Conservation (phyloP, 2,113 vertebrate species). For the Genyomyrus donnyi region DNA sequence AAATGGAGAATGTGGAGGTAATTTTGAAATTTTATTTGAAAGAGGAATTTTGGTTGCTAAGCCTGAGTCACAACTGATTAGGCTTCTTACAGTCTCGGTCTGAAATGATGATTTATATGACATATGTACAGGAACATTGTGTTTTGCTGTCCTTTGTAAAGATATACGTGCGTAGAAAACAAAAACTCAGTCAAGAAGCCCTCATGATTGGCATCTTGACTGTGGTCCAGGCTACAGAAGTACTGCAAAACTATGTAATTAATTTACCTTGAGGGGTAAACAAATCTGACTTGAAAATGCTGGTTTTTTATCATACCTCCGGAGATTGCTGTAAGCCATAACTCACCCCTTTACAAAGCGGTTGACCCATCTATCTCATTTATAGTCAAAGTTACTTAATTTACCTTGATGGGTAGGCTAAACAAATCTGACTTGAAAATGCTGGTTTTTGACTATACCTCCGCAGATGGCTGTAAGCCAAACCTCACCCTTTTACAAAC, state of each 20-base stretch:
- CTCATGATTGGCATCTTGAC: not conserved
- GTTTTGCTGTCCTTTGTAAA: not conserved
- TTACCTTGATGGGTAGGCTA: not conserved
- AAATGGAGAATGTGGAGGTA: not conserved
- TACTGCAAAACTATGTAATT: no score
- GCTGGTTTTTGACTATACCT: not conserved
- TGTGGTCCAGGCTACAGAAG: not conserved
- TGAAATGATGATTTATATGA: not conserved
- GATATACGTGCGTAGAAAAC: not conserved
- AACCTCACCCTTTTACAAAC: not conserved
- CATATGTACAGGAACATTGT: not conserved
- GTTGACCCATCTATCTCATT: not conserved
- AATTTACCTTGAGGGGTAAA: not conserved
- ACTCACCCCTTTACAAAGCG: not conserved
- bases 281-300: not conserved
- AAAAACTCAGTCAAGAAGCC: not conserved
- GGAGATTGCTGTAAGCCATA: not conserved
- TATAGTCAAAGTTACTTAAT: not conserved
- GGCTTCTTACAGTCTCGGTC: not conserved
- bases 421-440: not conserved
- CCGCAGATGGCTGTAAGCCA: not conserved
- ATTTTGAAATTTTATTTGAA: not conserved
- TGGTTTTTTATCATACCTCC: not conserved
- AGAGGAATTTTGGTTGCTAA: not conserved
- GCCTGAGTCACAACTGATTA: not conserved